Conservation (phyloP, 2,888 invertebrate genomes). For the Galeopsomyia nigrocyanea region DNA sequence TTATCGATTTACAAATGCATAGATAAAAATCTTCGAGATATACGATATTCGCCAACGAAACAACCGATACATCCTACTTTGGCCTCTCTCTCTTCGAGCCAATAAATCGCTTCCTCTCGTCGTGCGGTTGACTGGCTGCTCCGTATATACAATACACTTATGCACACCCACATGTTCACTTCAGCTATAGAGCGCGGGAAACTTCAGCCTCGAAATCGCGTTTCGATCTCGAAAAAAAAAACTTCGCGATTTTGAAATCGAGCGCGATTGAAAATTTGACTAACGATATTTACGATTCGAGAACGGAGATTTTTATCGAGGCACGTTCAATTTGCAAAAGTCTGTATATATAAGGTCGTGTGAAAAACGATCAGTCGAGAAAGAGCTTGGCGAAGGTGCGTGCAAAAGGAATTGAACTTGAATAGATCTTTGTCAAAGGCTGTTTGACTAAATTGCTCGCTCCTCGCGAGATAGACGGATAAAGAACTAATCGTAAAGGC, state of each 20-base stretch:
- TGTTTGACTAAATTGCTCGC: constrained; percentile 17
- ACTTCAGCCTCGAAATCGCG: not conserved
- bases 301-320: not conserved
- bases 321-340: not conserved
- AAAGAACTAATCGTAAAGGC: too few relatives aligned
- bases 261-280: too few relatives aligned
- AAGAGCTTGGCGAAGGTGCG: not conserved
- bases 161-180: not conserved
- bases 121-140: constrained; percentile 49
- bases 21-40: not conserved
- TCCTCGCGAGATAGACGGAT: not conserved
- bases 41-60: constrained; percentile 35
- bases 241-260: too few relatives aligned
- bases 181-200: not conserved
- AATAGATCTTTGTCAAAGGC: constrained; percentile 31
- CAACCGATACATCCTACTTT: constrained; percentile 40
- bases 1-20: not conserved
- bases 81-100: constrained; percentile 52
- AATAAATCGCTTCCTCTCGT: constrained; percentile 62
- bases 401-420: constrained; percentile 2
- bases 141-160: not conserved
- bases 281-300: too few relatives aligned
- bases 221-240: too few relatives aligned
- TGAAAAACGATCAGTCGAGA: not conserved
- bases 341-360: not conserved